Conservation (phyloP, 2,113 vertebrate genomes). For the Microcebus griseorufus region DNA sequence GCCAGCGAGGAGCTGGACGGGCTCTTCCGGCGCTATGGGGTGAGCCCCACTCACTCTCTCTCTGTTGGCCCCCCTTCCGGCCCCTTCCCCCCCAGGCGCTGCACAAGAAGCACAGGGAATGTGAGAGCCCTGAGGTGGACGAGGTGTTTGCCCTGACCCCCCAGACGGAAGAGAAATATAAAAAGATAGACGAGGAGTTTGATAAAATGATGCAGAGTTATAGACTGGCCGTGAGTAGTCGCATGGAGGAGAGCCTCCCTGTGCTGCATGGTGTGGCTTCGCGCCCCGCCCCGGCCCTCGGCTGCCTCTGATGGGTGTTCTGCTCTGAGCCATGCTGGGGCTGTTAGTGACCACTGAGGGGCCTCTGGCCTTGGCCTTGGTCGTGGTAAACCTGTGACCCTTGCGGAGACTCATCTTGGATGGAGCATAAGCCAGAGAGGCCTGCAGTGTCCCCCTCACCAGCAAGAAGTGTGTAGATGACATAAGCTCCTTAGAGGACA, state of each 20-base stretch:
- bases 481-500: neutral
- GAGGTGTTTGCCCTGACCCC: conserved; percentile 98
- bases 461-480: neutral
- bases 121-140: conserved; percentile 97
- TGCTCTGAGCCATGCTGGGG: conserved; percentile 56
- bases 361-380: neutral
- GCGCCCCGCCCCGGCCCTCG: conserved; percentile 64
- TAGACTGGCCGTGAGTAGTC: conserved; percentile 99
- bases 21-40: conserved; percentile 97
- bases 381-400: neutral
- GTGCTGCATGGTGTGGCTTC: conserved; percentile 80
- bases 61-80: conserved; percentile 70
- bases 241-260: conserved; percentile 75
- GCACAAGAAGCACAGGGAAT: conserved; percentile 99
- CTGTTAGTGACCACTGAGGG: conserved; percentile 29
- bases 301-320: conserved; percentile 62
- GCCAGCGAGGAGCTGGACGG: conserved; percentile 96
- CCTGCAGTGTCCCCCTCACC: neutral
- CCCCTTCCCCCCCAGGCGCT: conserved; percentile 83
- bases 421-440: neutral
- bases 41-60: conserved; percentile 89
- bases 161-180: conserved; percentile 99
- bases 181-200: conserved; percentile 99
- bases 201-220: conserved; percentile 99
- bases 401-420: neutral